Evolutionary conservation across 2,797 vertebrate species (phyloP).

Genomic region (Syndactyla subalaris): DNA sequence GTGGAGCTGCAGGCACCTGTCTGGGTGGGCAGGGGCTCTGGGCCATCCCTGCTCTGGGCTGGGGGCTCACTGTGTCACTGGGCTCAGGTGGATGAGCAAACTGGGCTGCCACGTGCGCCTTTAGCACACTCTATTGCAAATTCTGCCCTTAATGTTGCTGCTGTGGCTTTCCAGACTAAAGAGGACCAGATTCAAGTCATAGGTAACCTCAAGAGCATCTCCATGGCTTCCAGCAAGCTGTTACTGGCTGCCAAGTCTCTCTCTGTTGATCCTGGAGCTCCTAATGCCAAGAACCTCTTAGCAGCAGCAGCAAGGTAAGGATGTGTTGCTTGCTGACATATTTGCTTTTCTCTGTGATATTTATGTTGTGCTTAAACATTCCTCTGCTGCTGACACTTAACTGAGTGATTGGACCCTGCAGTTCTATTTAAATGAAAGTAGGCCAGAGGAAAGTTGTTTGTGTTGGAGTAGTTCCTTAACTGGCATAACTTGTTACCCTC

Average conservation of each 20-base stretch:
- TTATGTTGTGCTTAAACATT: not conserved
- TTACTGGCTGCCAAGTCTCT: slow-evolving; percentile 96
- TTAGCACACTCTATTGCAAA: not conserved
- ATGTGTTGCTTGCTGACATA: not conserved
- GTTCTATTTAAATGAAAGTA: not conserved
- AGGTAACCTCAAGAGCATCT: slow-evolving; percentile 98
- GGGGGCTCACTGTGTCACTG: not conserved
- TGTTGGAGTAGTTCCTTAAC: not conserved
- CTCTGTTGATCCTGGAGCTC: slow-evolving; percentile 96
- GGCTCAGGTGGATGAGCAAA: not conserved
- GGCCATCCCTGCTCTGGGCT: not conserved
- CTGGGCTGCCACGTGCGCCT: not conserved
- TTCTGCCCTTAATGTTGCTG: not conserved
- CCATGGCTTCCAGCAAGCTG: slow-evolving; percentile 98
- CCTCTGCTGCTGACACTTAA: not conserved
- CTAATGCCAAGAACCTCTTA: slow-evolving; percentile 98
- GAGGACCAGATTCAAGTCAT: slow-evolving; percentile 99
- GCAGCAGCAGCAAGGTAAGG: slow-evolving; percentile 95
- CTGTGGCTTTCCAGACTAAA: slow-evolving; percentile 84
- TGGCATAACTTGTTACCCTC: not conserved
- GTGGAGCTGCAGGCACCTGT: slow-evolving; percentile 41
- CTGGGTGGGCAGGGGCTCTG: not conserved
- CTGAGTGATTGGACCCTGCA: not conserved
- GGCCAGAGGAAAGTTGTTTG: not conserved
- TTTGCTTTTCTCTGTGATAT: not conserved